Conservation (phyloP, 1,140 invertebrate genomes). For the Chionoecetes opilio region DNA sequence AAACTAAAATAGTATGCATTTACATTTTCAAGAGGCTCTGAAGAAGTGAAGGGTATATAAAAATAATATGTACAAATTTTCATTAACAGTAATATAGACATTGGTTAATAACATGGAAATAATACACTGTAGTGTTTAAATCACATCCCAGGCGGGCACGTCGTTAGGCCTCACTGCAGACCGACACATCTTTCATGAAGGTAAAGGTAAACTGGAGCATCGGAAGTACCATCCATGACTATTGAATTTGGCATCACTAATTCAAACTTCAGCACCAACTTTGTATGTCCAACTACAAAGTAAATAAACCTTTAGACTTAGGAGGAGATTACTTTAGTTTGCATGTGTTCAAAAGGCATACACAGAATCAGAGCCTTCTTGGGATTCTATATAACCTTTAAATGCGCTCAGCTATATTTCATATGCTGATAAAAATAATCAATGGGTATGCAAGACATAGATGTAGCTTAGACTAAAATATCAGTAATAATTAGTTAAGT, state of each 20-base stretch:
- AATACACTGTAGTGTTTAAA: slow-evolving; percentile 48
- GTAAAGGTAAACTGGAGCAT: slow-evolving; percentile 47
- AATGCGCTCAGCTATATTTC: slow-evolving; percentile 55
- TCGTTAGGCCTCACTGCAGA: slow-evolving; percentile 14
- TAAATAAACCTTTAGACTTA: slow-evolving; percentile 40
- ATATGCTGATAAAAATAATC: slow-evolving; percentile 66
- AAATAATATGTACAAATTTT: slow-evolving; percentile 78
- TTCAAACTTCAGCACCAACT: slow-evolving; percentile 76
- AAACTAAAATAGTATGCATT: slow-evolving; percentile 38
- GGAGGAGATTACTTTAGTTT: slow-evolving; percentile 3
- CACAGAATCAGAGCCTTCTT: slow-evolving; percentile 78
- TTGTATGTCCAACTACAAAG: slow-evolving; percentile 67
- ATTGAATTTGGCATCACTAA: slow-evolving; percentile 68
- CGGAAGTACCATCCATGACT: slow-evolving; percentile 43
- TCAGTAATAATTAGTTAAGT: slow-evolving; percentile 72
- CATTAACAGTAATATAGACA: slow-evolving; percentile 70
- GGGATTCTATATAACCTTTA: slow-evolving; percentile 50
- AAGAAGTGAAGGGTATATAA: slow-evolving; percentile 77
- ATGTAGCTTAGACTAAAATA: slow-evolving; percentile 66
- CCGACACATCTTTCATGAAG: slow-evolving; percentile 3
- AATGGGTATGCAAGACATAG: slow-evolving; percentile 48
- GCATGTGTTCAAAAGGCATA: slow-evolving; percentile 57
- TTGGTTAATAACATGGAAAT: slow-evolving; percentile 51
- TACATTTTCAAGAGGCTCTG: slow-evolving; percentile 76
- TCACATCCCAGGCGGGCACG: slow-evolving; percentile 31